Evolutionary conservation across 64 coral and sea anemone genomes (phyloP), one percentile per base, ranked within the genome.

Genomic region (Anthopleura sola): DNA sequence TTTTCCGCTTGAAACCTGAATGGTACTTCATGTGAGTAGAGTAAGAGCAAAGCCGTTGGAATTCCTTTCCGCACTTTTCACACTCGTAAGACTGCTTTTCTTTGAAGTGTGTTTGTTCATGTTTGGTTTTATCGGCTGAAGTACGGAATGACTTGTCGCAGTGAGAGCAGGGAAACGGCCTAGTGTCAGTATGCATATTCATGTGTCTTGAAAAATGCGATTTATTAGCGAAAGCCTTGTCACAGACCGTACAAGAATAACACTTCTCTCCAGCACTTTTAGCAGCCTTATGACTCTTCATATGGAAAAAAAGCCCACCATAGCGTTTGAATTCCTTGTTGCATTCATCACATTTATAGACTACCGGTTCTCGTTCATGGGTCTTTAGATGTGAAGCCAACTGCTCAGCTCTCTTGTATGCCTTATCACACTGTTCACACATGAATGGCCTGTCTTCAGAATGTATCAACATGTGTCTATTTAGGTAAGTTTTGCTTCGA

Each of bases 371-470:
- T 57, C 50, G 47, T 49, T 39, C 37, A 36, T 88, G 86, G 37
- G 31, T 60, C 60, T 58, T 81, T 31, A 80, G 39, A 37, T 88
- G 87, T 4, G 15, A 10, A 8, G 17, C 38, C 13, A 88, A 37
- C 16, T 66, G 38, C 20, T 37, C 24, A 9, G 6, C 0, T 21
- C 36, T 69, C 58, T 36, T 68, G 13, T 54, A 82, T 20, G 55
- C 8, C 60, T 68, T 82, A 47, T 69, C 78, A 20, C 87, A 88
- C 28, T 88, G 29, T 2, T 78, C 60, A 31, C 87, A 88, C 16
- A 68, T 20, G 24, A 13, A 82, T 31, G 78, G 76, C 13, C 80
- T 88, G 21, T 64, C 78, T 49, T 58, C 87, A 24, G 87, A 66
- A 14, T 88, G 87, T 15, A 6, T 68, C 16, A 24, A 23, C 55